Base-by-base conservation (phyloP, 2,888 invertebrate genomes). In the Labia minor region DNA sequence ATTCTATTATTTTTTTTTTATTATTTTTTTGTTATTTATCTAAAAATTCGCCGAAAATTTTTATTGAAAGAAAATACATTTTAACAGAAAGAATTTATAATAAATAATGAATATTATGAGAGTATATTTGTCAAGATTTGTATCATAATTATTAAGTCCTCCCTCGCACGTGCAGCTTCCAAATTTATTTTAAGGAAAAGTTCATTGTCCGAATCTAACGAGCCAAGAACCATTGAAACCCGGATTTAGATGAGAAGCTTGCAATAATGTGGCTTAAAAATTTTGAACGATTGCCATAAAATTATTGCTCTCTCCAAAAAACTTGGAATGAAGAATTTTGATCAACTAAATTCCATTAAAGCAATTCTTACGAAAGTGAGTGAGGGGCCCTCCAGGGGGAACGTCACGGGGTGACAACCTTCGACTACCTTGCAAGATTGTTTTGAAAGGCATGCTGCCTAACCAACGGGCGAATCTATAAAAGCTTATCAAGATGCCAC, bases 171-270 rank as follows among this genome's bases (percentile, higher is more conserved):
- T 49, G 49, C 49, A 49, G 49, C 49, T 49, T 49, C 49, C 49
- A 49, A 26, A 49, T 49, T 49, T 49, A 49, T 49, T 49, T 49
- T 49, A 49, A 49, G 49, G 4, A 49, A 49, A 49, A 49, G 49
- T 49, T 49, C 49, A 49, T 14, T 49, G 49, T 49, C 49, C 49
- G 49, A 49, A 49, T 49, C 49, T 49, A 49, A 49, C 49, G 49
- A 49, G 49, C 49, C 49, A 49, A 49, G 49, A 49, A 49, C 49
- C 49, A 49, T 49, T 49, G 49, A 49, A 49, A 49, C 49, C 14
- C 49, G 49, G 49, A 49, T 49, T 49, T 49, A 49, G 49, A 49
- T 49, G 49, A 49, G 49, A 49, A 49, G 49, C 49, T 49, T 49
- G 49, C 49, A 49, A 49, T 49, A 49, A 49, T 49, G 49, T 49